A percentile compares a stretch with the other conserved stretches of the same genome.
These are phyloP conservation scores for Merluccius polli DNA, from an alignment of 2,797 vertebrate genomes.

Conservation along the genomic window DNA sequence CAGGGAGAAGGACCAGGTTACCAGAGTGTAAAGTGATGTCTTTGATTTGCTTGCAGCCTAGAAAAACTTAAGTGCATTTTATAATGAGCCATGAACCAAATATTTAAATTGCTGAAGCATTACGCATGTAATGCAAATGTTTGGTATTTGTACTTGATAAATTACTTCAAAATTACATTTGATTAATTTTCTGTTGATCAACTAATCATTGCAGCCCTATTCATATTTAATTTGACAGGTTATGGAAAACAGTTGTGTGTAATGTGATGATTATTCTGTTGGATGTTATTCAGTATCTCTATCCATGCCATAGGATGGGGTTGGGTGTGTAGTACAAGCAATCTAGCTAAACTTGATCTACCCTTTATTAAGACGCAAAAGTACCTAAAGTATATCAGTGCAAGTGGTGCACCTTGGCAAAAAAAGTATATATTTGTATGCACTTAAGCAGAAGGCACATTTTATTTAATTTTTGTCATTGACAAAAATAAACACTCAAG, in stretches of 20 bases:
- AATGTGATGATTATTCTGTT: not conserved
- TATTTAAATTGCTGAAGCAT: not conserved
- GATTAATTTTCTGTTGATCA: not conserved
- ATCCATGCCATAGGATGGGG: too few species aligned
- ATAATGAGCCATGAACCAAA: not conserved
- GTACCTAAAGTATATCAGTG: not conserved
- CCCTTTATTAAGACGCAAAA: not conserved
- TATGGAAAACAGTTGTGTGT: not conserved
- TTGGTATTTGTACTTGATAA: not conserved
- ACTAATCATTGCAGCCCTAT: not conserved
- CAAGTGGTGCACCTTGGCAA: not conserved
- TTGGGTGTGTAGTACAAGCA: not conserved
- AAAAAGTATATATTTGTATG: not conserved
- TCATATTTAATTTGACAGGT: not conserved
- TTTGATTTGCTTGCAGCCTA: not conserved
- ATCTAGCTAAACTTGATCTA: not conserved
- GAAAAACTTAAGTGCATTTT: not conserved
- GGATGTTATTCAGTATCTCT: constrained; percentile 1
- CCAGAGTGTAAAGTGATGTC: not conserved
- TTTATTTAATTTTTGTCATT: not conserved
- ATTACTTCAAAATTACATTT: not conserved
- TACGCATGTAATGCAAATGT: not conserved
- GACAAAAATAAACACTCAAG: not conserved
- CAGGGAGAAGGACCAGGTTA: too few species aligned
- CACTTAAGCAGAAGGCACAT: not conserved